These are phyloP conservation scores for Pseudochirops cupreus DNA, from an alignment of 2,797 vertebrate genomes.

Conservation along the genomic window DNA sequence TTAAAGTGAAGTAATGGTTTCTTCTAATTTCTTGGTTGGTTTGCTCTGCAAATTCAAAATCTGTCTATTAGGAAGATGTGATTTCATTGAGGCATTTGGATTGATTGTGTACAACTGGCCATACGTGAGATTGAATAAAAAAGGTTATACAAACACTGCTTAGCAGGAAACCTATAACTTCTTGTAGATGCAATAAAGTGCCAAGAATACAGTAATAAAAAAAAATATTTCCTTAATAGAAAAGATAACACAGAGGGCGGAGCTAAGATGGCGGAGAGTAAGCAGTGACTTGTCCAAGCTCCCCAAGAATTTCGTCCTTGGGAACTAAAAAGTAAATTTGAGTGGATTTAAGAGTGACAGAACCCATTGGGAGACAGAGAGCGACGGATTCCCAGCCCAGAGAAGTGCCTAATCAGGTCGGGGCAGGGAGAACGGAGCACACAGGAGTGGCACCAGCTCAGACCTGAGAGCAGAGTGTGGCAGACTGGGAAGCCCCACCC, in stretches of 20 bases:
- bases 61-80: neutral
- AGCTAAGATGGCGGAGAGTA: too few species aligned
- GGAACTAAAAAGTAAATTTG: too few species aligned
- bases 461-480: too few species aligned
- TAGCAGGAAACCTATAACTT: neutral
- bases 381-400: too few species aligned
- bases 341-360: too few species aligned
- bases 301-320: too few species aligned
- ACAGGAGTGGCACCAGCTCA: too few species aligned
- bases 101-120: neutral
- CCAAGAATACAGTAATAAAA: conserved; percentile 3
- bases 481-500: too few species aligned
- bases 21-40: neutral
- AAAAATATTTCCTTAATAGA: neutral
- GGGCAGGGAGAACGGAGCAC: too few species aligned
- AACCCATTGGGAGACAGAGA: too few species aligned
- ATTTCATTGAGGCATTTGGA: neutral
- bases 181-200: neutral
- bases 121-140: neutral
- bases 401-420: too few species aligned
- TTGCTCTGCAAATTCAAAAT: neutral
- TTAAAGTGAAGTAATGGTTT: neutral
- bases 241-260: neutral
- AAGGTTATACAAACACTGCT: neutral
- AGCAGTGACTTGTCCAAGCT: too few species aligned